Evolutionary conservation across 2,888 invertebrate species (phyloP), one percentile per base, ranked within the genome.

Genomic region (Parelbella ahira): DNA sequence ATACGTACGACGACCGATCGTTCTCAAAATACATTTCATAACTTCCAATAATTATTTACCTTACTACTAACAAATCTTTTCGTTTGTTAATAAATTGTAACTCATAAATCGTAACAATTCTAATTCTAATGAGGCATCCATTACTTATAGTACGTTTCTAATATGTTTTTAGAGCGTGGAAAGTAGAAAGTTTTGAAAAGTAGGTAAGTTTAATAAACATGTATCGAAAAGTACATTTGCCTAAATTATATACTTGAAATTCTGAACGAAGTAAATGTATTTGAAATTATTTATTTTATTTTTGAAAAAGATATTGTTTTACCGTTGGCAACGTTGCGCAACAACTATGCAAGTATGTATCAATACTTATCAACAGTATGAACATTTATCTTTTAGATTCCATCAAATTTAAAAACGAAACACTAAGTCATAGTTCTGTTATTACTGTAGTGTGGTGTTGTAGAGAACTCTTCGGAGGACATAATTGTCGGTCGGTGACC

Each of bases 121-220:
- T 55, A 60, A 68, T 72, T 66, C 73, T 67, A 71, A 72, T 67
- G 71, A 67, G 61, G 65, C 72, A 70, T 77, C 69, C 70, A 75
- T 76, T 74, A 70, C 68, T n/a, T 68, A 73, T 76, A 72, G 72
- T 68, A 75, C 80, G 78, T 74, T 72, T 80, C 79, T 75, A 75
- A 76, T 80, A 76, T 75, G 79, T 82, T 83, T 86, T 84, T 83
- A 81, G 86, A 86, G 84, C 84, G 81, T 82, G 84, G 83, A 84
- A 83, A 83, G 84, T 84, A 84, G 86, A 86, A 84, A 86, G 86
- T 84, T 76, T 69, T 62, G 62, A 68, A 76, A 84, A 81, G 79
- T 81, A 75, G 81, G 80, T 55, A 76, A 71, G 64, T 72, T 63
- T 74, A 70, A 72, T 75, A 54, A 58, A 52, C 50, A 76, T 64